Evolutionary conservation across 2,113 vertebrate species (phyloP).

Genomic region (Pelecanus crispus): DNA sequence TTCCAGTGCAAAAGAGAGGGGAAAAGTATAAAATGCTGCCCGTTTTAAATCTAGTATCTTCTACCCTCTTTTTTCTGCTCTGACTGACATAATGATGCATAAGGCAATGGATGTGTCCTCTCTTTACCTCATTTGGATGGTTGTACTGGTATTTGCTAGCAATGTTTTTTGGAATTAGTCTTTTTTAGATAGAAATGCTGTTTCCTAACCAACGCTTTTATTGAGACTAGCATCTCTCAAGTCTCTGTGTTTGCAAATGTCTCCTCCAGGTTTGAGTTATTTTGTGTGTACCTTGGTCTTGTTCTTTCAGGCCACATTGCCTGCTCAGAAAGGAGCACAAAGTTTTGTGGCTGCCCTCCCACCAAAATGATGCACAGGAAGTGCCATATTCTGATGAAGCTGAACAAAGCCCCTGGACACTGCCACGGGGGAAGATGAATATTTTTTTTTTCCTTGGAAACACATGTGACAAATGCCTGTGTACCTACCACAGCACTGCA

Average conservation of each 20-base stretch:
- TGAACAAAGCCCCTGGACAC: fast-evolving
- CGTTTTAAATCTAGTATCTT: neutral
- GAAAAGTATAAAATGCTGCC: neutral
- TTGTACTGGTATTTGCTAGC: neutral
- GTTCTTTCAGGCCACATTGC: neutral
- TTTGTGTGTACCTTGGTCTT: neutral
- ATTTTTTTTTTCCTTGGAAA: neutral
- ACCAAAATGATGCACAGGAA: neutral
- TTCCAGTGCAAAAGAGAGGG: neutral
- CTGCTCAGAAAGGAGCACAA: neutral
- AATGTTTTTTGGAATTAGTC: neutral
- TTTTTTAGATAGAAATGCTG: neutral
- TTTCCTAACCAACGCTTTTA: neutral
- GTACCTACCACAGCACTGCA: fast-evolving
- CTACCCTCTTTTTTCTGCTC: neutral
- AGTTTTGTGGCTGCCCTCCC: neutral
- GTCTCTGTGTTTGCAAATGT: neutral
- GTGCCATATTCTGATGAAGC: neutral
- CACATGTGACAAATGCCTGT: no score
- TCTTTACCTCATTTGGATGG: neutral
- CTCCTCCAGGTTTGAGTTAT: neutral
- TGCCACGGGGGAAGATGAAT: neutral
- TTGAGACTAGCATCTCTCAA: neutral
- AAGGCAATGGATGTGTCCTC: neutral
- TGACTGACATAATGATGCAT: neutral